Conservation (phyloP, 2,888 invertebrate genomes). For the Athetis lepigone region DNA sequence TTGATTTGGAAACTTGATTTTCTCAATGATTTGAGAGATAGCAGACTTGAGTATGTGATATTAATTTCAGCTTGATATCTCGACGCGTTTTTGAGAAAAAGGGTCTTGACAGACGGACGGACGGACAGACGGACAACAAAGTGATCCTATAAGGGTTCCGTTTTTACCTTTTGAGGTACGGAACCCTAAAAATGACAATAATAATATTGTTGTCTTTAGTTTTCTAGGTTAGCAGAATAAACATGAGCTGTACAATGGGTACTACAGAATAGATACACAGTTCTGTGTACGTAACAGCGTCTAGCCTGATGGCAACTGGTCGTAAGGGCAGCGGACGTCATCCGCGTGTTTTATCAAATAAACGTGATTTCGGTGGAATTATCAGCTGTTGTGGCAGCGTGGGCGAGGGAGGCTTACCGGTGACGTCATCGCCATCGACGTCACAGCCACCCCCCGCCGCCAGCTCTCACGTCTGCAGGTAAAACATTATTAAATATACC, state of each 20-base stretch:
- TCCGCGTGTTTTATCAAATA: constrained; percentile 40
- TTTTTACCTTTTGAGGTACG: no score
- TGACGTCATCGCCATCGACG: constrained; percentile 77
- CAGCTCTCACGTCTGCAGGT: constrained; percentile 59
- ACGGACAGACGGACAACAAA: no score
- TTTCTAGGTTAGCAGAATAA: not conserved
- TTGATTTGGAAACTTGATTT: no score
- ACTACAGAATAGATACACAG: constrained; percentile 22
- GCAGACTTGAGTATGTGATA: no score
- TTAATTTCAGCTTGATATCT: no score
- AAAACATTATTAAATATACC: constrained; percentile 50
- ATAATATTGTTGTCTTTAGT: constrained; percentile 5
- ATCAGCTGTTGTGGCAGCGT: constrained; percentile 75
- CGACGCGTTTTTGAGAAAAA: no score
- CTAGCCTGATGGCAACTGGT: constrained; percentile 38
- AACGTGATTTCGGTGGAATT: constrained; percentile 67
- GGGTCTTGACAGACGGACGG: no score
- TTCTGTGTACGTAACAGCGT: constrained; percentile 45
- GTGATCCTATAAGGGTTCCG: no score
- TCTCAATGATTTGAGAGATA: no score
- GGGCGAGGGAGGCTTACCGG: constrained; percentile 70
- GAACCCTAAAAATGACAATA: no score
- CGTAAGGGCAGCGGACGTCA: constrained; percentile 55
- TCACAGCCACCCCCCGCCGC: constrained; percentile 75
- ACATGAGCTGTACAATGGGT: constrained; percentile 2